These are phyloP conservation scores for Carassius gibelio DNA, from an alignment of 2,113 vertebrate genomes.

Conservation along the genomic window DNA sequence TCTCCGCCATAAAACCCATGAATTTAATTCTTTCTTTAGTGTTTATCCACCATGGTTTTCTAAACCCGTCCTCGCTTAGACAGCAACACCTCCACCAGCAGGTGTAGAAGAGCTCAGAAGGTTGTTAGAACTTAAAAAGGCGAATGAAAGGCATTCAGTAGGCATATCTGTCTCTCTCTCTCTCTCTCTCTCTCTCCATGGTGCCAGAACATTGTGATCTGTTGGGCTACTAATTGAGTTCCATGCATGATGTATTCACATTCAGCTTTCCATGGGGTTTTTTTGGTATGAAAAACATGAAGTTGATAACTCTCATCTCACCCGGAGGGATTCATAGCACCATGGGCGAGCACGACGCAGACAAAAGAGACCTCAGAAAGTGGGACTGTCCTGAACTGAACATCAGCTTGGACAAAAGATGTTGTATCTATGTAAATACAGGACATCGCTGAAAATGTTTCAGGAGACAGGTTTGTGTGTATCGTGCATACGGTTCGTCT, in stretches of 20 bases:
- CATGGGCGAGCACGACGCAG: slow-evolving; percentile 39
- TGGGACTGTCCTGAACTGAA: slow-evolving; percentile 61
- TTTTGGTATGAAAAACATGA: slow-evolving; percentile 44
- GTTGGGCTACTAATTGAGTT: slow-evolving; percentile 63
- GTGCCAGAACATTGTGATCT: slow-evolving; percentile 59
- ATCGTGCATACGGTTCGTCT: slow-evolving; percentile 38
- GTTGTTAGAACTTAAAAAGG: slow-evolving; percentile 15
- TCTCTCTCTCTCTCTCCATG: slow-evolving; percentile 37
- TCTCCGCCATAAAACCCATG: background rate
- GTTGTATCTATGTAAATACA: slow-evolving; percentile 77
- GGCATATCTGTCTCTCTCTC: no score
- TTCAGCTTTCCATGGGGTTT: slow-evolving; percentile 50
- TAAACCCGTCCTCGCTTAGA: background rate
- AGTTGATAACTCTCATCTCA: slow-evolving; percentile 44
- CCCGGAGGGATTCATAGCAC: slow-evolving; percentile 33
- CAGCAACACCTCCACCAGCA: background rate
- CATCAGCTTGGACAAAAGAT: slow-evolving; percentile 71
- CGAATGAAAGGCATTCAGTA: background rate
- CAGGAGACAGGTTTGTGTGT: slow-evolving; percentile 55
- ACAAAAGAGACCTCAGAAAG: slow-evolving; percentile 58
- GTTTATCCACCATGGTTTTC: background rate
- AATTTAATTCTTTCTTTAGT: background rate
- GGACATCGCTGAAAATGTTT: slow-evolving; percentile 64
- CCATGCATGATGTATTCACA: slow-evolving; percentile 70
- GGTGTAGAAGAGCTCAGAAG: background rate